A percentile compares a stretch with the other conserved stretches of the same genome.
Conservation (phyloP, 2,797 vertebrate genomes). For the Microcaecilia unicolor region DNA sequence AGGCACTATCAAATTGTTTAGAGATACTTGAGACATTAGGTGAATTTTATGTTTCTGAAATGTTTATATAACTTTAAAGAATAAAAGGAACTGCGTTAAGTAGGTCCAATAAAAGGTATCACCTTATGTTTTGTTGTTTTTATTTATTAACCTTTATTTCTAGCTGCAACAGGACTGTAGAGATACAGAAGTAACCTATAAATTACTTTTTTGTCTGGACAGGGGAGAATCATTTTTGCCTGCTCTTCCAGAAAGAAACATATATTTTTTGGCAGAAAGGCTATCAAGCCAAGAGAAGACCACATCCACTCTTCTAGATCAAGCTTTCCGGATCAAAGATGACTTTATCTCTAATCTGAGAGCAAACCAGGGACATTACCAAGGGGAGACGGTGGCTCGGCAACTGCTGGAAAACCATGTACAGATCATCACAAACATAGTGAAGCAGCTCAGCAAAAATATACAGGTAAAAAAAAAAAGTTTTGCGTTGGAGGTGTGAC, state of each 20-base stretch:
- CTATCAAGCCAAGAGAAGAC: slow-evolving; percentile 52
- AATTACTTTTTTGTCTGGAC: background rate
- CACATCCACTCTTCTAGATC: slow-evolving; percentile 55
- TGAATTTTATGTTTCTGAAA: too few species aligned
- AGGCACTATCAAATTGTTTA: too few species aligned
- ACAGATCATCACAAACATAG: slow-evolving; percentile 58
- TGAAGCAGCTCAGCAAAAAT: slow-evolving; percentile 67
- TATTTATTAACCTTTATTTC: too few species aligned
- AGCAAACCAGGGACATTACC: slow-evolving; percentile 39
- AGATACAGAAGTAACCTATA: too few species aligned
- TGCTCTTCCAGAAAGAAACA: slow-evolving; percentile 14
- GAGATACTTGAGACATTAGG: too few species aligned
- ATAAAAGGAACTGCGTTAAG: too few species aligned
- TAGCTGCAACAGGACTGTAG: too few species aligned
- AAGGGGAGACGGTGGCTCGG: slow-evolving; percentile 44
- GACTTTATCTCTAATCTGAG: slow-evolving; percentile 50
- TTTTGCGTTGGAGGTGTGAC: too few species aligned
- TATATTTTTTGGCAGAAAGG: slow-evolving; percentile 38
- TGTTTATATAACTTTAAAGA: too few species aligned
- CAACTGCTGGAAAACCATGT: slow-evolving; percentile 68
- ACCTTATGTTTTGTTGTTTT: too few species aligned
- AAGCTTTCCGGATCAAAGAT: slow-evolving; percentile 67
- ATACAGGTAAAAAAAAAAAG: too few species aligned
- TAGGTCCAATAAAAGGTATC: too few species aligned
- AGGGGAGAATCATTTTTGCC: slow-evolving; percentile 28